Evolutionary conservation across 2,888 invertebrate genomes (phyloP).

Genomic region (Cistogaster globosa): DNA sequence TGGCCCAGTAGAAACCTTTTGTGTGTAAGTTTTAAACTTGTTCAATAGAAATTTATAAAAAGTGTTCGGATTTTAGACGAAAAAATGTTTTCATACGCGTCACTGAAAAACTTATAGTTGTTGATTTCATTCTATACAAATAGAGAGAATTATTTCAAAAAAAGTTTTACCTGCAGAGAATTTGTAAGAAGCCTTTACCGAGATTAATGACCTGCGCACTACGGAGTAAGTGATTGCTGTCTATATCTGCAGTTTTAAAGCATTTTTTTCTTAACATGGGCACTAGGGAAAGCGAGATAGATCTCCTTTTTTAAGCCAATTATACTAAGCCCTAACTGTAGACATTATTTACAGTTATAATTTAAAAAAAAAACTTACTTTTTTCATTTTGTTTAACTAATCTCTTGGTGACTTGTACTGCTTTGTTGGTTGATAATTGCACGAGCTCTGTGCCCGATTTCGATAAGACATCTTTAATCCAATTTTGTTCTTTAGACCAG

Average conservation of each 20-base stretch:
- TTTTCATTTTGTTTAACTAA: constrained; percentile 75
- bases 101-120: not conserved
- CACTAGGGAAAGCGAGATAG: not conserved
- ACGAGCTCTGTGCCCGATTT: constrained; percentile 83
- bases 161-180: no score
- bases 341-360: no score
- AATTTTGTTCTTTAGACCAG: constrained; percentile 83
- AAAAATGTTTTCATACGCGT: no score
- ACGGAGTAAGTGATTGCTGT: not conserved
- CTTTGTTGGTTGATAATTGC: constrained; percentile 79
- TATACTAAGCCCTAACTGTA: not conserved
- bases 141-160: no score
- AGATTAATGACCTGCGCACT: constrained; percentile 32
- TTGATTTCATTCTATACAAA: not conserved
- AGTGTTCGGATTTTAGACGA: no score
- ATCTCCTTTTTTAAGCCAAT: not conserved
- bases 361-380: constrained; percentile 74
- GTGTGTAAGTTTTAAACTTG: no score
- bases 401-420: constrained; percentile 73
- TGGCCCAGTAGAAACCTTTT: no score
- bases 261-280: no score
- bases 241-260: not conserved
- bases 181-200: no score
- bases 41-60: no score
- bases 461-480: constrained; percentile 84